Percentiles rank a stretch among this genome's conserved stretches.
Evolutionary conservation across 2,797 vertebrate species (phyloP).

Genomic region (Thripadectes ignobilis): DNA sequence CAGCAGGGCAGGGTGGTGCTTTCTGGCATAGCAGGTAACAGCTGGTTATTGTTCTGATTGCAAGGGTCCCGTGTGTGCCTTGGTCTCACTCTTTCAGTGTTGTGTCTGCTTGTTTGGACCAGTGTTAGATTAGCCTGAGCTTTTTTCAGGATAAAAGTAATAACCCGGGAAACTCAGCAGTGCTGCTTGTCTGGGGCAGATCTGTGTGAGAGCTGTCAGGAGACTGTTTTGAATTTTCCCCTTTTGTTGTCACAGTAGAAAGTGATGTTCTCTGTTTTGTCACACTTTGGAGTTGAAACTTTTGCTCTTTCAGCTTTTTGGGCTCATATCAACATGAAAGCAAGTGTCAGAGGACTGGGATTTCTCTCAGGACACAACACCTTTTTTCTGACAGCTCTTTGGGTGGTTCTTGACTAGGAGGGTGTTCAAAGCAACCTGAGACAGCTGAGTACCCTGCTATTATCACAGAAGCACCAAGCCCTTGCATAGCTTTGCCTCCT

Average conservation of each 20-base stretch:
- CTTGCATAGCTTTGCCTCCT: not conserved
- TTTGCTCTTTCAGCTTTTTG: constrained; percentile 20
- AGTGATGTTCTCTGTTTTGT: not conserved
- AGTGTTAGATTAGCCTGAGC: not conserved
- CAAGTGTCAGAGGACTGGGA: constrained; percentile 5
- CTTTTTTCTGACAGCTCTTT: constrained; percentile 32
- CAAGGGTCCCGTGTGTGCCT: not conserved
- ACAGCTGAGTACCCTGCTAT: not conserved
- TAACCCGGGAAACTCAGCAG: not conserved
- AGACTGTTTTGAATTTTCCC: not conserved
- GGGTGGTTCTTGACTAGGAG: not conserved
- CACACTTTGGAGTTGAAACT: not conserved
- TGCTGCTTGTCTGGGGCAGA: not conserved
- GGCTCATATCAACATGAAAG: constrained; percentile 9
- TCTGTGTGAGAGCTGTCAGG: not conserved
- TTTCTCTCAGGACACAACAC: not conserved
- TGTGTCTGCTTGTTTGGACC: not conserved
- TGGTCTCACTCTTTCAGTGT: not conserved
- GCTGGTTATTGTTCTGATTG: not conserved
- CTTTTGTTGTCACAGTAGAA: not conserved
- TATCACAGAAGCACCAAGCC: not conserved
- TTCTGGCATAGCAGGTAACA: not conserved
- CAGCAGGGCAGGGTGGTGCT: not conserved
- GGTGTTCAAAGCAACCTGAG: not conserved
- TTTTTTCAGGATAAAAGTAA: not conserved